A percentile compares a stretch with the other conserved stretches of the same genome.
Conservation (phyloP, 1,140 invertebrate species). For the Neodiprion virginianus region DNA sequence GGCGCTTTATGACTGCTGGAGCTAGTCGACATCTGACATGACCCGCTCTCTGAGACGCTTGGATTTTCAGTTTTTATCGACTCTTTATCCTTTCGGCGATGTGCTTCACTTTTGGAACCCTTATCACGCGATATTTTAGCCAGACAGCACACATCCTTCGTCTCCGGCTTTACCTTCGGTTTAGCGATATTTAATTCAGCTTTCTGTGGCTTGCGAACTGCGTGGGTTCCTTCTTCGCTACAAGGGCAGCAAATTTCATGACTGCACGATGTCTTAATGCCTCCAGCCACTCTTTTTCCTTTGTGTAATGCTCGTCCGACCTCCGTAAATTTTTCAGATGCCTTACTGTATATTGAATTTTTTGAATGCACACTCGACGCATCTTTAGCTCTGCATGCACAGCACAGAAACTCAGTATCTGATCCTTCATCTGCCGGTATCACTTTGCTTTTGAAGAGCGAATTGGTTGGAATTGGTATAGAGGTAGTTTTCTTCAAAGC, state of each 20-base stretch:
- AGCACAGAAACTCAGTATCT: neutral
- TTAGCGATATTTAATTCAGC: constrained; percentile 15
- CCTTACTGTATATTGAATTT: neutral
- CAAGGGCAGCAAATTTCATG: constrained; percentile 18
- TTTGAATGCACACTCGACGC: neutral
- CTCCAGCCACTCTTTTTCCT: neutral
- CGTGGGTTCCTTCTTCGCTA: neutral
- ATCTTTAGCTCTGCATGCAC: neutral
- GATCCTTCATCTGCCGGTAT: neutral
- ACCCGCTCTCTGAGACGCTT: neutral
- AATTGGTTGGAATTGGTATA: neutral
- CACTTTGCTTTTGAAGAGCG: neutral
- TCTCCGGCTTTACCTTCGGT: constrained; percentile 14
- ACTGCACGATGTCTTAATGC: constrained; percentile 2
- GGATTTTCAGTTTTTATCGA: neutral
- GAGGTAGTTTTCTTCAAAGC: neutral
- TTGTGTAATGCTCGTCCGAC: neutral
- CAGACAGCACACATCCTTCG: constrained; percentile 26
- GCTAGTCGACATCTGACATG: neutral
- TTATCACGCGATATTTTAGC: constrained; percentile 32
- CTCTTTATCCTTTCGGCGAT: neutral
- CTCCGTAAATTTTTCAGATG: neutral
- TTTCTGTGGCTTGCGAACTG: neutral
- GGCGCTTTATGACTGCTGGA: neutral
- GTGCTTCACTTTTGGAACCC: neutral